Conservation (phyloP, 2,797 vertebrate genomes). For the Cirrhinus molitorella region DNA sequence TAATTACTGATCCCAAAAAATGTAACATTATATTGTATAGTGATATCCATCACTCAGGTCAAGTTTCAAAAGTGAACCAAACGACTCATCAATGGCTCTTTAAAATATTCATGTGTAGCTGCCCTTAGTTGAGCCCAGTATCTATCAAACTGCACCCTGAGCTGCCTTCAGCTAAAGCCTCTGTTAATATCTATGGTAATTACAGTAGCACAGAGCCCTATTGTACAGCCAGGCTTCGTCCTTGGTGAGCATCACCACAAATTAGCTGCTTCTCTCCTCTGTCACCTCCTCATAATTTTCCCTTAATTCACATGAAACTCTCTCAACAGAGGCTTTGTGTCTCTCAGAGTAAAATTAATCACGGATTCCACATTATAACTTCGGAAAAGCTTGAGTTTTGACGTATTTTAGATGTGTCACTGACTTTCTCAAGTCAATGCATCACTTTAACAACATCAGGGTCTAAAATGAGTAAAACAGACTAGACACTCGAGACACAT, state of each 20-base stretch:
- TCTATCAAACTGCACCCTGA: conserved; percentile 36
- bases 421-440: conserved; percentile 7
- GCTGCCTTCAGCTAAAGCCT: conserved; percentile 40
- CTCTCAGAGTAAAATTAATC: conserved; percentile 35
- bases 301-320: conserved; percentile 31
- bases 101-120: conserved; percentile 24
- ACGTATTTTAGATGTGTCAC: conserved; percentile 20
- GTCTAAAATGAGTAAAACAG: conserved; percentile 22
- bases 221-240: conserved; percentile 23
- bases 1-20: neutral
- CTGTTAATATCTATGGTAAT: conserved; percentile 54
- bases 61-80: neutral
- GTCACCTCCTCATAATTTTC: conserved; percentile 30
- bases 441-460: conserved; percentile 3
- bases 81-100: conserved; percentile 10
- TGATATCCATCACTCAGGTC: neutral
- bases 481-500: neutral
- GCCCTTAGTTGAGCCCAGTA: conserved; percentile 14
- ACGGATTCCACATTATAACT: conserved; percentile 16
- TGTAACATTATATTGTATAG: neutral
- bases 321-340: conserved; percentile 16
- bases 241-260: conserved; percentile 48
- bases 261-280: conserved; percentile 29
- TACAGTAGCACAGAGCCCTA: conserved; percentile 38
- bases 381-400: conserved; percentile 15